phyloP scores from a whole-genome alignment of 53 echinoderm and acorn worm genomes.

The Zoroaster sp. region DNA sequence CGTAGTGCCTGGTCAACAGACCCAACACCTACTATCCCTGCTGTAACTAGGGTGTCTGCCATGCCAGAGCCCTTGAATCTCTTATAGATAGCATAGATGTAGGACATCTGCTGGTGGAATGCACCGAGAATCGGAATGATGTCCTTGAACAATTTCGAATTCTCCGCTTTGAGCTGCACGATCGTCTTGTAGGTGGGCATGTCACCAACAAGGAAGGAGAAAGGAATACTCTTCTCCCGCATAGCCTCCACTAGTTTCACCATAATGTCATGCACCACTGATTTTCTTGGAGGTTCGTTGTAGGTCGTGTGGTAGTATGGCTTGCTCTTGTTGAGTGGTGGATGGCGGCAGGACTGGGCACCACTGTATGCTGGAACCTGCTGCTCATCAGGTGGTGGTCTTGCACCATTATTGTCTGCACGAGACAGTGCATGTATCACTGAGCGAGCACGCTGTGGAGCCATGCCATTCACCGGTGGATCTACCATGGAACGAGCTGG shows the following conservation, averaged over 20 bases:
- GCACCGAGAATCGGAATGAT: slow-evolving; percentile 43
- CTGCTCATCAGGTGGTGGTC: slow-evolving; percentile 44
- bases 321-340: not conserved
- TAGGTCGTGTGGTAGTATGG: slow-evolving; percentile 47
- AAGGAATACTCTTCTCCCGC: slow-evolving; percentile 43
- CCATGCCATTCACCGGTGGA: not conserved
- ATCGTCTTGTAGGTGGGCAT: slow-evolving; percentile 46
- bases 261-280: slow-evolving; percentile 49
- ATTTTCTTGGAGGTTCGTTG: slow-evolving; percentile 47
- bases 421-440: slow-evolving; percentile 54
- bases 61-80: slow-evolving; percentile 5
- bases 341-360: too few relatives aligned
- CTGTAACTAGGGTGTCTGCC: slow-evolving; percentile 26
- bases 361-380: slow-evolving; percentile 54
- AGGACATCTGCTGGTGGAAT: slow-evolving; percentile 32
- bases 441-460: slow-evolving; percentile 30
- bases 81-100: slow-evolving; percentile 4
- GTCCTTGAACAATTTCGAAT: slow-evolving; percentile 25
- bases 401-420: not conserved
- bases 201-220: slow-evolving; percentile 54
- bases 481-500: slow-evolving; percentile 15
- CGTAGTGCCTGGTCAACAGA: slow-evolving; percentile 27
- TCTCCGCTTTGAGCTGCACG: slow-evolving; percentile 40
- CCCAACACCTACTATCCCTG: slow-evolving; percentile 28
- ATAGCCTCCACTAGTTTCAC: slow-evolving; percentile 30